Evolutionary conservation across 2,888 invertebrate species (phyloP).

Genomic region (Halictus quadricinctus): DNA sequence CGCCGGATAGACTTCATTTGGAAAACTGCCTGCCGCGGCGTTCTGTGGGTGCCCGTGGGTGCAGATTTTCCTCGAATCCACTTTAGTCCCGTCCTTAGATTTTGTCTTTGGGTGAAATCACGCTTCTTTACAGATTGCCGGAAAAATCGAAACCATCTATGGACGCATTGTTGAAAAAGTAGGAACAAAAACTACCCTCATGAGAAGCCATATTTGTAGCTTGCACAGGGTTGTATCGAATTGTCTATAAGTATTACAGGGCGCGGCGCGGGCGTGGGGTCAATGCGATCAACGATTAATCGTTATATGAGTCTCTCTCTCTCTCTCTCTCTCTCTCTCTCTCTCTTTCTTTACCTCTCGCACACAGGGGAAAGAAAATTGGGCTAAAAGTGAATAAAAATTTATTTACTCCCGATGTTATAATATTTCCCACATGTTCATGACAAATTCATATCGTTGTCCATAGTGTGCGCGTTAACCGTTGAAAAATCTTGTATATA

Average conservation of each 20-base stretch:
- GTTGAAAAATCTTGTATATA: slow-evolving; percentile 37
- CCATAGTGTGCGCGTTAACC: slow-evolving; percentile 47
- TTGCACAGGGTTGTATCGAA: too few species aligned
- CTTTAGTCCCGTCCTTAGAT: slow-evolving; percentile 27
- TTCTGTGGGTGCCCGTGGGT: slow-evolving; percentile 21
- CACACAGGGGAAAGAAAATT: slow-evolving; percentile 21
- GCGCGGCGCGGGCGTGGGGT: too few species aligned
- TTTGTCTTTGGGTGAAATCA: slow-evolving; percentile 41
- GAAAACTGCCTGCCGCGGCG: slow-evolving; percentile 57
- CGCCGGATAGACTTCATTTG: slow-evolving; percentile 62
- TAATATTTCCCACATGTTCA: slow-evolving; percentile 54
- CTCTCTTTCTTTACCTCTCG: background rate
- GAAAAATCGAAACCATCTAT: slow-evolving; percentile 34
- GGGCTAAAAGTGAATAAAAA: slow-evolving; percentile 55
- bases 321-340: background rate
- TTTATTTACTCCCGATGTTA: slow-evolving; percentile 58
- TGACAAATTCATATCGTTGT: slow-evolving; percentile 56
- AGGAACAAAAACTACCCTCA: too few species aligned
- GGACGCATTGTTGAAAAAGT: background rate
- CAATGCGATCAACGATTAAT: too few species aligned
- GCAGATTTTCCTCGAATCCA: slow-evolving; percentile 45
- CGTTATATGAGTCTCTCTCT: too few species aligned
- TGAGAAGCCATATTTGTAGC: too few species aligned
- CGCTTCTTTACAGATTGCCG: slow-evolving; percentile 30
- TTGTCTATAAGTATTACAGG: too few species aligned